Conservation (phyloP, 2,888 invertebrate genomes). For the Cactoblastis cactorum region DNA sequence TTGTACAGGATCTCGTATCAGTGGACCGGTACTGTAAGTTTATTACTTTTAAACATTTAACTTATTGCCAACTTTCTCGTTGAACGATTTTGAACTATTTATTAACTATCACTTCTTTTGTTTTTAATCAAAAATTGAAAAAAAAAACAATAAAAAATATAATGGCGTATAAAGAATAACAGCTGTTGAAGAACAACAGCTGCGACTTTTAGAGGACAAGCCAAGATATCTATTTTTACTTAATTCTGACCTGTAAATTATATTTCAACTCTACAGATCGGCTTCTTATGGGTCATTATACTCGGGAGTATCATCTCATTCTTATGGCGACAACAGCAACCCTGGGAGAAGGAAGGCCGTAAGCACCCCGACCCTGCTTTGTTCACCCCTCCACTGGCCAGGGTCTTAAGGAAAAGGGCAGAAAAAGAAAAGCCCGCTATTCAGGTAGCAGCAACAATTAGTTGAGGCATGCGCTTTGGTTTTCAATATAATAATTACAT, state of each 20-base stretch:
- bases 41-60: not conserved
- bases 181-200: not conserved
- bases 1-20: conserved; percentile 86
- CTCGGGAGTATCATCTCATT: conserved; percentile 55
- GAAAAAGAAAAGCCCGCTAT: conserved; percentile 34
- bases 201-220: not conserved
- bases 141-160: no score
- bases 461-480: no score
- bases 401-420: conserved; percentile 32
- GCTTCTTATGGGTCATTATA: conserved; percentile 61
- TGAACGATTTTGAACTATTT: no score
- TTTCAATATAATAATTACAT: no score
- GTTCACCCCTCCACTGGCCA: conserved; percentile 63
- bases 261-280: conserved; percentile 41
- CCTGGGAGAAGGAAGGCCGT: conserved; percentile 53
- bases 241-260: not conserved
- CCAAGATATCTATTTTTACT: not conserved
- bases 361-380: conserved; percentile 58
- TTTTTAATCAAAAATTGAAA: no score
- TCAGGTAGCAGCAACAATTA: conserved; percentile 52
- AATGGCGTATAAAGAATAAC: no score
- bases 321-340: conserved; percentile 54
- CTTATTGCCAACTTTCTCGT: no score
- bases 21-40: conserved; percentile 81
- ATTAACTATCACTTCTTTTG: no score